Conservation (phyloP, 1,140 invertebrate genomes). For the Leucophenga varia region DNA sequence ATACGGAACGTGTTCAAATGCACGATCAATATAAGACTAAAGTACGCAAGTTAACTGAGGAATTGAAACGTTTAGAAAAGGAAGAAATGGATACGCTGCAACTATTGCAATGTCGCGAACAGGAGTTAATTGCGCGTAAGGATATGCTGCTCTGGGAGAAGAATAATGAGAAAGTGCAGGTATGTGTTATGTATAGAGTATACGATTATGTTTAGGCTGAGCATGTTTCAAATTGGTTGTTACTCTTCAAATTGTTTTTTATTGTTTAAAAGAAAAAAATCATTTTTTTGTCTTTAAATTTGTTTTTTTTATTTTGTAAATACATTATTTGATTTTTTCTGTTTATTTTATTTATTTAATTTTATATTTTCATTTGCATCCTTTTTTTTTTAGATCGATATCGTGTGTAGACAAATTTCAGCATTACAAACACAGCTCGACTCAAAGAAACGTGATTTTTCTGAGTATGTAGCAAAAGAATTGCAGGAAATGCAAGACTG, state of each 20-base stretch:
- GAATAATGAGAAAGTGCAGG: constrained; percentile 55
- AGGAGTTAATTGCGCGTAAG: constrained; percentile 44
- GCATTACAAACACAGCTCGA: constrained; percentile 59
- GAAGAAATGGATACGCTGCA: constrained; percentile 53
- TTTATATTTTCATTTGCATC: constrained; percentile 47
- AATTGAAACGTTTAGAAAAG: constrained; percentile 56
- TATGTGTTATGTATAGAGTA: constrained; percentile 14
- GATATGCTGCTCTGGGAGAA: constrained; percentile 58
- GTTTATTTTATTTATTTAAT: constrained; percentile 47
- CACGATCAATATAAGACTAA: constrained; percentile 54
- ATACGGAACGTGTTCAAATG: constrained; percentile 58
- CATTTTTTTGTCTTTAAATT: constrained; percentile 9
- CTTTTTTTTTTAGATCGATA: constrained; percentile 62
- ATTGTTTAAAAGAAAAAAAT: constrained; percentile 7
- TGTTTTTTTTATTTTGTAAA: constrained; percentile 28
- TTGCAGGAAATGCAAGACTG: constrained; percentile 59
- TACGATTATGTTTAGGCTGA: not conserved
- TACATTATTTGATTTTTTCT: constrained; percentile 44
- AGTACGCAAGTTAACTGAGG: constrained; percentile 44
- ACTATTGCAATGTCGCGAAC: constrained; percentile 42
- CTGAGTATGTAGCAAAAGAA: constrained; percentile 58
- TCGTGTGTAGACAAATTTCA: constrained; percentile 61
- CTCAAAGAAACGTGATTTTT: constrained; percentile 59
- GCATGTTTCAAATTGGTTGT: not conserved
- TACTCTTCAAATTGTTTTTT: not conserved